Conservation (phyloP, 2,888 invertebrate genomes). For the Agapetus fuscipes region DNA sequence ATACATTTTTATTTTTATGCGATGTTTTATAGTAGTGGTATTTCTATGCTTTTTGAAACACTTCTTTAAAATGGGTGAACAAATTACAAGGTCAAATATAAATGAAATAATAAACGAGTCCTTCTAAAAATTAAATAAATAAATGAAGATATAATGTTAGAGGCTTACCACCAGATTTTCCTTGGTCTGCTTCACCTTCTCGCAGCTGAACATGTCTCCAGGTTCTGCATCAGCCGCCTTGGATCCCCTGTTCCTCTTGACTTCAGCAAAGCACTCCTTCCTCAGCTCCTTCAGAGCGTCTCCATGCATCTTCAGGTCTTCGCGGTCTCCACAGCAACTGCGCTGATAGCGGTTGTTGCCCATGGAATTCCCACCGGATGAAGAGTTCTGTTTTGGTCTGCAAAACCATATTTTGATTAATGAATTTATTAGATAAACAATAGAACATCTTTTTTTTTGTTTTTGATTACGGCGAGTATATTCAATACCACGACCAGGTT, state of each 20-base stretch:
- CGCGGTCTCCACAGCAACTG: conserved; percentile 18
- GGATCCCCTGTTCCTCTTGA: conserved; percentile 6
- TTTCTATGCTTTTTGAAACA: too few species aligned
- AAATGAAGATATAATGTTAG: too few species aligned
- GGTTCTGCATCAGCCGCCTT: conserved; percentile 8
- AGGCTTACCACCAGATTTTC: conserved; percentile 30
- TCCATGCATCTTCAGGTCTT: conserved; percentile 21
- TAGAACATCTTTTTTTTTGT: neutral
- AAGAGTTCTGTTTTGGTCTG: neutral
- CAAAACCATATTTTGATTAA: neutral
- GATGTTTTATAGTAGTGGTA: too few species aligned
- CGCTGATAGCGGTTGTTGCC: conserved; percentile 14
- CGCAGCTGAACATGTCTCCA: conserved; percentile 28
- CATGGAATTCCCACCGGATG: neutral
- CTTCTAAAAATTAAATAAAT: too few species aligned
- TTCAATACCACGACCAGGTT: too few species aligned
- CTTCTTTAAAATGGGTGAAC: too few species aligned
- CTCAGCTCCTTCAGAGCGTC: conserved; percentile 18
- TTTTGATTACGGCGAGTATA: neutral
- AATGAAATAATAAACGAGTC: too few species aligned
- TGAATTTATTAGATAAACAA: neutral
- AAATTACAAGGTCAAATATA: too few species aligned
- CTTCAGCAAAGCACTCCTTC: conserved; percentile 16
- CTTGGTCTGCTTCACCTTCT: conserved; percentile 27
- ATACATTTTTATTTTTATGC: too few species aligned